These are phyloP conservation scores for Catostomus latipinnis DNA, from an alignment of 2,797 vertebrate species.

Conservation along the genomic window DNA sequence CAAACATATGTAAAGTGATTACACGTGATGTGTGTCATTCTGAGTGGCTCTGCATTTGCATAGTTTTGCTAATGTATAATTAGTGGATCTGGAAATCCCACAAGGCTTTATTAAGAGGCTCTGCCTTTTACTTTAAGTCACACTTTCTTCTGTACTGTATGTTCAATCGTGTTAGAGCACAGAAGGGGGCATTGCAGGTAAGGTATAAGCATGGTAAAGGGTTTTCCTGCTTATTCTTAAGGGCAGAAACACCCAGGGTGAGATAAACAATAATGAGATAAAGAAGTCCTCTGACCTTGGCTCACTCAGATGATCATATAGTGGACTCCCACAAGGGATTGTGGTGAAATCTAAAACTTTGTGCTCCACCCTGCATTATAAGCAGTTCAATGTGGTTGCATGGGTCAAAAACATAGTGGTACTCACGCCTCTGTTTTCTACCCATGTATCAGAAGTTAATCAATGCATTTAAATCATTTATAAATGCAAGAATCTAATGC, in stretches of 20 bases:
- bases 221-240: conserved; percentile 19
- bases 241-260: conserved; percentile 28
- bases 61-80: conserved; percentile 36
- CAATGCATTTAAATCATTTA: conserved; percentile 40
- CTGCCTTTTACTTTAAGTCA: conserved; percentile 46
- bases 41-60: background rate
- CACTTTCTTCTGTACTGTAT: conserved; percentile 41
- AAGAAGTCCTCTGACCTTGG: conserved; percentile 67
- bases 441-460: background rate
- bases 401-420: background rate
- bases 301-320: conserved; percentile 61
- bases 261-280: conserved; percentile 66
- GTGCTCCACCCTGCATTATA: background rate
- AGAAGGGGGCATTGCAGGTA: conserved; percentile 24
- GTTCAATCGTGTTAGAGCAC: conserved; percentile 20
- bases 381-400: background rate
- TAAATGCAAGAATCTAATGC: conserved; percentile 43
- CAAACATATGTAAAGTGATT: background rate
- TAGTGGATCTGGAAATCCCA: conserved; percentile 45
- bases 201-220: conserved; percentile 11
- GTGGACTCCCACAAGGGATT: conserved; percentile 48
- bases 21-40: no score
- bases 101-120: conserved; percentile 66
- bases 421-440: background rate
- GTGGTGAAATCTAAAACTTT: conserved; percentile 20